Conservation (phyloP, 2,797 vertebrate species). For the Falco berigora region DNA sequence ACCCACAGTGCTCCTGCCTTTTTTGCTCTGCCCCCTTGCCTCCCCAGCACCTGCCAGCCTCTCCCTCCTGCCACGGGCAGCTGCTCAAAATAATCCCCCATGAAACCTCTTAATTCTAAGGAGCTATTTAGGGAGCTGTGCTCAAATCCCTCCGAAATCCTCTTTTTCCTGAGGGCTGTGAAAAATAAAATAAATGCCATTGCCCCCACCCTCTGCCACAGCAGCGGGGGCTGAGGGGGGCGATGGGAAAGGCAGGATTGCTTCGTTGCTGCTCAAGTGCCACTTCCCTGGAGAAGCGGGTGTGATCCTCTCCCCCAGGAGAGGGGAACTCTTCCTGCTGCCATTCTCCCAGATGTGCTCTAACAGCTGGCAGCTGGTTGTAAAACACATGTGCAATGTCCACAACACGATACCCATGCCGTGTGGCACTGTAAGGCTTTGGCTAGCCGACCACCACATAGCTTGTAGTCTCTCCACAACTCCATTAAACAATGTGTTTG, state of each 20-base stretch:
- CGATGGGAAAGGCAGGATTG: neutral
- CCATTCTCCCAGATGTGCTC: neutral
- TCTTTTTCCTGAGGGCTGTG: neutral
- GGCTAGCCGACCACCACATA: fast-evolving
- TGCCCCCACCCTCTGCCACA: neutral
- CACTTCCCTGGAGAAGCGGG: neutral
- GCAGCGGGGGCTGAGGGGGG: fast-evolving
- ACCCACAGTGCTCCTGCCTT: neutral
- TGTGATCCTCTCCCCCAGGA: neutral
- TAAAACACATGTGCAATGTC: fast-evolving
- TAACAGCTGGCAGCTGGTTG: neutral
- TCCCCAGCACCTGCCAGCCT: neutral
- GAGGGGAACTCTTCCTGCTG: neutral
- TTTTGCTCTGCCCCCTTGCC: neutral
- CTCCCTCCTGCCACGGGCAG: neutral
- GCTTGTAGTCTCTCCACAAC: neutral
- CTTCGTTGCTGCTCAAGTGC: neutral
- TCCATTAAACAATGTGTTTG: neutral
- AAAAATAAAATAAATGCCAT: neutral
- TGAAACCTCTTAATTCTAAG: conserved; percentile 45
- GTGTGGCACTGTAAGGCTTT: neutral
- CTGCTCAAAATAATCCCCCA: neutral
- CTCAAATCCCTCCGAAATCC: conserved; percentile 49
- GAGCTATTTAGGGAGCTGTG: conserved; percentile 49
- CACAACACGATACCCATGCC: fast-evolving